Evolutionary conservation across 2,797 vertebrate genomes (phyloP).

Genomic region (Sebastes itinus): DNA sequence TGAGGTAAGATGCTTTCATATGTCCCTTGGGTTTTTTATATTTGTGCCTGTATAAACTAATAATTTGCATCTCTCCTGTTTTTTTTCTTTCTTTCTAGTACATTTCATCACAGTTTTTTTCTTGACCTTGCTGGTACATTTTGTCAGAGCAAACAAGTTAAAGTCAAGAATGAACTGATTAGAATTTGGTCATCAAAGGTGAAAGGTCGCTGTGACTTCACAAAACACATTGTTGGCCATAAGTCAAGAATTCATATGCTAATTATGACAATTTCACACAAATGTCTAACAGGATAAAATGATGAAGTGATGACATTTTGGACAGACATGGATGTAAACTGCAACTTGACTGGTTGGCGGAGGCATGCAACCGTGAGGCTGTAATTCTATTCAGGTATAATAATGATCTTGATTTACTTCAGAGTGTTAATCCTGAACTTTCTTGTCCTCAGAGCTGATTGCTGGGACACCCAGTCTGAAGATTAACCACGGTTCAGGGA

Average conservation of each 20-base stretch:
- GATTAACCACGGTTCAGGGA: conserved; percentile 85
- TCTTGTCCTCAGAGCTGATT: conserved; percentile 79
- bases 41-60: not conserved
- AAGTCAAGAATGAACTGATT: not conserved
- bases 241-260: not conserved
- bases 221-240: not conserved
- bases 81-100: conserved; percentile 3
- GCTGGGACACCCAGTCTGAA: conserved; percentile 83
- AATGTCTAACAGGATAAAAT: not conserved
- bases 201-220: not conserved
- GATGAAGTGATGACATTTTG: not conserved
- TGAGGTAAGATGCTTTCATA: conserved; percentile 6
- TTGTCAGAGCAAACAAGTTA: conserved; percentile 3
- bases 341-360: too few relatives aligned
- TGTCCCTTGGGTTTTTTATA: not conserved
- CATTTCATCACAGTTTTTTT: conserved; percentile 24
- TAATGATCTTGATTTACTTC: not conserved
- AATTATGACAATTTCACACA: not conserved
- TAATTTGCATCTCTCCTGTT: conserved; percentile 14
- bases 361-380: too few relatives aligned
- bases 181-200: not conserved
- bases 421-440: not conserved
- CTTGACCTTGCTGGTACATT: conserved; percentile 8
- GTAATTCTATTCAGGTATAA: not conserved
- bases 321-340: not conserved